phyloP scores from a whole-genome alignment of 2,888 invertebrate species.

The Brachycybe producta region DNA sequence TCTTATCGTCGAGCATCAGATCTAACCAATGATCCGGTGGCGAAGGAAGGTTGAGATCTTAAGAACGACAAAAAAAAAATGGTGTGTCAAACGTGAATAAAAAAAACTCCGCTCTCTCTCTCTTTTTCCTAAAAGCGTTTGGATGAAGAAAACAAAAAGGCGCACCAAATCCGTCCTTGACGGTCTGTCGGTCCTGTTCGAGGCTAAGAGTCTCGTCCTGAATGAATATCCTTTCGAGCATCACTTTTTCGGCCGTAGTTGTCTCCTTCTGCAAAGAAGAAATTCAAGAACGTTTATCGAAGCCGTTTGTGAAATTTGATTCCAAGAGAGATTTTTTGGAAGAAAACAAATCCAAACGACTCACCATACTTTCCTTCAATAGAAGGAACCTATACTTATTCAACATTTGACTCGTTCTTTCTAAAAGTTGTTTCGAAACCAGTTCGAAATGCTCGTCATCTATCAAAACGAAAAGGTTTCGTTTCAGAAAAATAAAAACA shows the following conservation, averaged over 20 bases:
- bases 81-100: background rate
- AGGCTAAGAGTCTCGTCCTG: constrained; percentile 55
- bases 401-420: constrained; percentile 54
- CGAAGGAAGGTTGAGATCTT: constrained; percentile 23
- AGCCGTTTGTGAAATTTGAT: constrained; percentile 15
- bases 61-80: background rate
- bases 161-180: constrained; percentile 30
- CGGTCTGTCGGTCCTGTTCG: constrained; percentile 30
- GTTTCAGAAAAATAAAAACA: too few relatives aligned
- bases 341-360: constrained; percentile 20
- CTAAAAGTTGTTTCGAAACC: constrained; percentile 45
- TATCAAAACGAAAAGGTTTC: constrained; percentile 18
- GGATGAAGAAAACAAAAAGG: background rate
- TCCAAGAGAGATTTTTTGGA: background rate
- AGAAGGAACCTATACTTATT: constrained; percentile 59
- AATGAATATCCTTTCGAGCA: constrained; percentile 59
- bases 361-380: constrained; percentile 63
- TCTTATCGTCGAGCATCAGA: background rate
- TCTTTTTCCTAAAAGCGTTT: background rate
- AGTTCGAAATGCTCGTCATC: constrained; percentile 29
- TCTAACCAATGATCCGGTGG: constrained; percentile 21
- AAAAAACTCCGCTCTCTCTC: background rate
- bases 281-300: background rate
- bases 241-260: constrained; percentile 60
- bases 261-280: constrained; percentile 47